Conservation (phyloP, 2,113 vertebrate genomes). For the Elanus axillaris region DNA sequence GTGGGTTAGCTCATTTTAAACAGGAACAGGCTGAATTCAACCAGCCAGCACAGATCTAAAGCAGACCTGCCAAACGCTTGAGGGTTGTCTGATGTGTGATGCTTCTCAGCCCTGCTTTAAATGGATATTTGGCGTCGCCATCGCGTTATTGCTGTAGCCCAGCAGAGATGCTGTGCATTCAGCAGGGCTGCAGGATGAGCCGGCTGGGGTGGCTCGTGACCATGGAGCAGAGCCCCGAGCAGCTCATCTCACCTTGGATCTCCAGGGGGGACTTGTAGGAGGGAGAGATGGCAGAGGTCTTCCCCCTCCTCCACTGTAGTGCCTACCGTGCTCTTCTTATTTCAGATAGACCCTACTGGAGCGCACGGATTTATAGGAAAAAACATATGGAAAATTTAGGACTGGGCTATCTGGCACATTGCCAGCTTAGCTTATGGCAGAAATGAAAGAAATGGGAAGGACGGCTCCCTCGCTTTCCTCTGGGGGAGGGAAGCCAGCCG, state of each 20-base stretch:
- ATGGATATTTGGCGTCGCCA: background rate
- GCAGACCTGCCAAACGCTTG: background rate
- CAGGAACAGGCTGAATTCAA: background rate
- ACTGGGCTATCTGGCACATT: background rate
- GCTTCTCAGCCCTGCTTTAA: background rate
- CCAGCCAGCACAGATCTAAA: background rate
- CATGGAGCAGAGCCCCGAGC: background rate
- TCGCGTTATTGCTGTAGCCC: background rate
- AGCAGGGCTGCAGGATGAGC: background rate
- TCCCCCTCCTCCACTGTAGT: background rate
- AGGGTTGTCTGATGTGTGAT: background rate
- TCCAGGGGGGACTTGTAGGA: background rate
- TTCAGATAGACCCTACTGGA: background rate
- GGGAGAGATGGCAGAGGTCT: background rate
- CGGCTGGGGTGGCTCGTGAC: background rate
- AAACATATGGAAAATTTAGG: background rate
- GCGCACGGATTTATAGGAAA: background rate
- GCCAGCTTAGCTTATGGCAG: background rate
- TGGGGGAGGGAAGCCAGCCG: background rate
- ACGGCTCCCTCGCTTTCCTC: background rate
- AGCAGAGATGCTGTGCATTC: background rate
- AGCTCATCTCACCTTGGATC: background rate
- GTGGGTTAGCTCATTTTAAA: background rate
- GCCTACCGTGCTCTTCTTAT: background rate
- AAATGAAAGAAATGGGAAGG: background rate